Base-by-base conservation (phyloP, 30 jellyfish, hydroid and myxozoan genomes). In the Hydra vulgaris region DNA sequence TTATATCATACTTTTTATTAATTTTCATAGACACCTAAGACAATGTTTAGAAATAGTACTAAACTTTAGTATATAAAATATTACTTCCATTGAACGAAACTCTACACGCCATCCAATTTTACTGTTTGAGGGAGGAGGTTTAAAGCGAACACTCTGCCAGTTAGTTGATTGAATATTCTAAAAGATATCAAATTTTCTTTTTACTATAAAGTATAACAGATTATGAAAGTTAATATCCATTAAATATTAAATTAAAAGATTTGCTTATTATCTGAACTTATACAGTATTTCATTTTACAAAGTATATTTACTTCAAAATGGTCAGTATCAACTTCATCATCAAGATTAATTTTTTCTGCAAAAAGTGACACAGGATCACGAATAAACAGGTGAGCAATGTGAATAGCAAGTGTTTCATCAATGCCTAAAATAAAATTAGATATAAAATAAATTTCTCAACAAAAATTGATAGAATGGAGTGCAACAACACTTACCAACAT, bases 81-180 rank as follows among this genome's bases (percentile, higher is more conserved):
- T 22, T 78, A 93, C 99, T 88, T 94, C 99, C 89, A 94, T 85
- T 15, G 99, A 74, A 72, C 99, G 79, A 84, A 94, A 86, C 80
- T 94, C 99, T 7, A 94, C 99, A 24, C 99, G 72, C 99, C 99
- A 94, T 25, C 99, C 99, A 76, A 94, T 94, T 21, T 82, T 73
- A 19, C 96, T 77, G 70, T 79, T 76, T 18, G 99, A 97, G 12
- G 99, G 99, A 0, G 99, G 99, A 7, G 99, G 99, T 77, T 94
- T 94, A 77, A 94, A 94, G 22, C 99, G 96, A 74, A 88, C 86
- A 40, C 95, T 84, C 67, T 94, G 99, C 97, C 97, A 94, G 73
- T 94, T 94, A 12, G 99, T 94, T 70, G 99, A 94, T 70, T 94
- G 96, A 52, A 94, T 88, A 67, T 91, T 91, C 98, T 91, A 22